phyloP scores from a whole-genome alignment of 2,888 invertebrate genomes.

The Dastarcus helophoroides region DNA sequence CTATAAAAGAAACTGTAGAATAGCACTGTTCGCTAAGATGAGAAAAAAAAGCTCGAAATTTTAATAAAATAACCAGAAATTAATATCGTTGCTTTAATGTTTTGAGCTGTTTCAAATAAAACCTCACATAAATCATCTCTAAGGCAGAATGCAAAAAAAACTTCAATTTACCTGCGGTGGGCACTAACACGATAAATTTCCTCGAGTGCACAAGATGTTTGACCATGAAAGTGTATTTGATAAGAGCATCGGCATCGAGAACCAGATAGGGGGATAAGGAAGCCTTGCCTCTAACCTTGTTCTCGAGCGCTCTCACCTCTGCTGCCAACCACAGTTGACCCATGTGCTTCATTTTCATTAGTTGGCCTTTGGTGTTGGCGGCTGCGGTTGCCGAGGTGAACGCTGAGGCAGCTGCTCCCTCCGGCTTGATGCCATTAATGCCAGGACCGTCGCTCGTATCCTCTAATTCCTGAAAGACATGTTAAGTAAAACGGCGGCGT shows the following conservation, averaged over 20 bases:
- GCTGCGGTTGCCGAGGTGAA: conserved; percentile 34
- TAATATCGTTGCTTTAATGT: no score
- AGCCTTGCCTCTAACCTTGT: conserved; percentile 45
- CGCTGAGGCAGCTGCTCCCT: conserved; percentile 27
- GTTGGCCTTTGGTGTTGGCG: conserved; percentile 28
- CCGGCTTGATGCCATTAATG: conserved; percentile 15
- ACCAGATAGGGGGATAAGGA: conserved; percentile 75
- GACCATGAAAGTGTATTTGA: conserved; percentile 63
- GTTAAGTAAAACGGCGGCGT: no score
- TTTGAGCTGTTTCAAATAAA: no score
- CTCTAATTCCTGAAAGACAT: conserved; percentile 18
- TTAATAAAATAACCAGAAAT: no score
- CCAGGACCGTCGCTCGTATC: conserved; percentile 14
- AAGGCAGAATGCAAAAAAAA: neutral
- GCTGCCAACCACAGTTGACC: conserved; percentile 83
- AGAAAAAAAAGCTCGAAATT: no score
- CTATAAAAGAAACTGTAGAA: no score
- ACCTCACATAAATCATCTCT: neutral
- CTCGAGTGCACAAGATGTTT: conserved; percentile 73
- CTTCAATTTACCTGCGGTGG: conserved; percentile 62
- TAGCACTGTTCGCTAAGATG: no score
- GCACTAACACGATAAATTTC: conserved; percentile 80
- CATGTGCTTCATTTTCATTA: conserved; percentile 72
- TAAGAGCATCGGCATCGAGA: conserved; percentile 73
- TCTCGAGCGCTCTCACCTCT: conserved; percentile 78